These are phyloP conservation scores for Bursaphelenchus okinawaensis DNA, from an alignment of 2,888 invertebrate genomes.

Conservation along the genomic window DNA sequence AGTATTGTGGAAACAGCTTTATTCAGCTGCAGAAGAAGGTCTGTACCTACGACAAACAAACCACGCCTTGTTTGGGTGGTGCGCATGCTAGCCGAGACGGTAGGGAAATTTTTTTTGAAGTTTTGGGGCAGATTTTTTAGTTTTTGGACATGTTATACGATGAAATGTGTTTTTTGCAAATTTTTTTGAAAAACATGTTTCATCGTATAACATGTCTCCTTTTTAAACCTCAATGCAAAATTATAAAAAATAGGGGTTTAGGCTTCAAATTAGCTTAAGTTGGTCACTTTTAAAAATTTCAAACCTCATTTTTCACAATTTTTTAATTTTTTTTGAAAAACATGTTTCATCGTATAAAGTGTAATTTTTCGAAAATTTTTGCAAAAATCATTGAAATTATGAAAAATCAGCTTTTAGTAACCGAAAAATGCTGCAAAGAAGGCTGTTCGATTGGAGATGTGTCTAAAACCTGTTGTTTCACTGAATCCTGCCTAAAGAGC, in stretches of 20 bases:
- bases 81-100: neutral
- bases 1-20: neutral
- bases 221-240: no score
- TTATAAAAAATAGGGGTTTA: no score
- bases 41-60: neutral
- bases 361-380: neutral
- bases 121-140: no score
- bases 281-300: no score
- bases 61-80: neutral
- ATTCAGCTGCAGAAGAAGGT: neutral
- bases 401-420: no score
- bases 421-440: slow-evolving; percentile 7
- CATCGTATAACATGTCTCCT: neutral
- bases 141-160: neutral
- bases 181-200: neutral
- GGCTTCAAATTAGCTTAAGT: no score
- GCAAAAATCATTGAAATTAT: no score
- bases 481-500: slow-evolving; percentile 37
- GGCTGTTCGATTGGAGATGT: slow-evolving; percentile 9
- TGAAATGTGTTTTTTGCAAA: neutral
- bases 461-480: slow-evolving; percentile 35
- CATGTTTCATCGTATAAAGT: neutral
- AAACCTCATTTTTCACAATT: no score
- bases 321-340: no score
- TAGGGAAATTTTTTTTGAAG: no score